Evolutionary conservation across 2,888 invertebrate genomes (phyloP), one percentile per base, ranked within the genome.

Genomic region (Spatulosminthurus flaviceps): DNA sequence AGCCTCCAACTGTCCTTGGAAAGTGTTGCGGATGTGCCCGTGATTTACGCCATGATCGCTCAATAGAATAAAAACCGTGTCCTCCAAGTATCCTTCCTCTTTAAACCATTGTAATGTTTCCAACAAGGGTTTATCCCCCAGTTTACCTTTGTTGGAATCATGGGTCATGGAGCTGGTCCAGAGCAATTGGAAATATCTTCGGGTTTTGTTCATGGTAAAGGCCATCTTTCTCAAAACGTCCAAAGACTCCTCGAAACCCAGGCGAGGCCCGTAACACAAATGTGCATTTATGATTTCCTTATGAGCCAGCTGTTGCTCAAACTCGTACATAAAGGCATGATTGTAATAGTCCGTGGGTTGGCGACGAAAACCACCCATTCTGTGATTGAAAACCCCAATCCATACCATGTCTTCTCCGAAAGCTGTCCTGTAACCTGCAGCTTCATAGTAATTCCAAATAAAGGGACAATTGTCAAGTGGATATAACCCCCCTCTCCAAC

Each of bases 31-130:
- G n/a, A n/a, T n/a, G 84, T 90, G 89, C 13, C 95, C 90, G 84
- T 95, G 95, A 9, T 90, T 90, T 1, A 96, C 96, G 0, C 97
- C 97, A 86, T 97, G 97, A 87, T 97, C 97, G 87, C 96, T 96
- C 89, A 96, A 89, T 69, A 90, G 87, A 13, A 95, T 87, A 75
- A 95, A 77, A 86, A 92, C 89, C 0, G 94, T 94, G 29, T 91
- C 90, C 75, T 93, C 90, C 77, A 94, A 88, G 77, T 91, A 88
- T 0, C 90, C 89, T 0, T 88, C 87, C 0, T 87, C 84, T 60
- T 91, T 88, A 74, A 93, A 87, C 79, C 88, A 87, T 81, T 88
- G 87, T 75, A 96, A 88, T 86, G 93, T 90, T 0, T 88, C 86
- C 82, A 89, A 87, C 85, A 93, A 92, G 70, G 90, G 88, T 0